Evolutionary conservation across 1,140 invertebrate species (phyloP).

Genomic region (Leptonema lineaticorne): DNA sequence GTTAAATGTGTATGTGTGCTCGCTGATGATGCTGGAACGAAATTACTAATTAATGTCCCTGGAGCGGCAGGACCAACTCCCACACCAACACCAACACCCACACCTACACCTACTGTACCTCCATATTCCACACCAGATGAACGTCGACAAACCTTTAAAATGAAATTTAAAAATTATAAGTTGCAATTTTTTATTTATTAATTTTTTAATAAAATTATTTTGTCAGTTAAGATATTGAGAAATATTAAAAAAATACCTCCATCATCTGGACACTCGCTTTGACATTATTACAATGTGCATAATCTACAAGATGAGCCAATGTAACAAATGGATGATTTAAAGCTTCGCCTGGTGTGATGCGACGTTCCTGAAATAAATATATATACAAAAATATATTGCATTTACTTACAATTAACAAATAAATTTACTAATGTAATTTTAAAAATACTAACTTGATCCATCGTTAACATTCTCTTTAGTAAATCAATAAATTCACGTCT

Average conservation of each 20-base stretch:
- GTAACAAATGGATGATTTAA: conserved; percentile 94
- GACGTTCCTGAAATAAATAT: conserved; percentile 66
- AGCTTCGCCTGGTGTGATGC: conserved; percentile 94
- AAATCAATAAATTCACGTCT: conserved; percentile 95
- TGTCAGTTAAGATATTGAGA: neutral
- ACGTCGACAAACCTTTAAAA: conserved; percentile 50
- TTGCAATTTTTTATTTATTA: neutral
- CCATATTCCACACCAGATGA: conserved; percentile 44
- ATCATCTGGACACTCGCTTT: conserved; percentile 96
- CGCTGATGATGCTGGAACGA: conserved; percentile 42
- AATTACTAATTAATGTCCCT: conserved; percentile 43
- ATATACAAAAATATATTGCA: neutral
- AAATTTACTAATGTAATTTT: neutral
- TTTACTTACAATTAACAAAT: neutral
- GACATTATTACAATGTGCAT: conserved; percentile 94
- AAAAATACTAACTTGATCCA: conserved; percentile 76
- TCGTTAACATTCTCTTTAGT: conserved; percentile 94
- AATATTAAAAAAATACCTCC: conserved; percentile 68
- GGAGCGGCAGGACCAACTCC: conserved; percentile 48
- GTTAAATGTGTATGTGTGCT: conserved; percentile 50
- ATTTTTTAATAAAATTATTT: neutral
- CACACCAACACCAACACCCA: conserved; percentile 42
- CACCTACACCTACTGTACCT: conserved; percentile 42
- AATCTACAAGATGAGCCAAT: conserved; percentile 90
- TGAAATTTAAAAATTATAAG: neutral